phyloP scores from a whole-genome alignment of 1,140 invertebrate species.

The Mamestra configurata region DNA sequence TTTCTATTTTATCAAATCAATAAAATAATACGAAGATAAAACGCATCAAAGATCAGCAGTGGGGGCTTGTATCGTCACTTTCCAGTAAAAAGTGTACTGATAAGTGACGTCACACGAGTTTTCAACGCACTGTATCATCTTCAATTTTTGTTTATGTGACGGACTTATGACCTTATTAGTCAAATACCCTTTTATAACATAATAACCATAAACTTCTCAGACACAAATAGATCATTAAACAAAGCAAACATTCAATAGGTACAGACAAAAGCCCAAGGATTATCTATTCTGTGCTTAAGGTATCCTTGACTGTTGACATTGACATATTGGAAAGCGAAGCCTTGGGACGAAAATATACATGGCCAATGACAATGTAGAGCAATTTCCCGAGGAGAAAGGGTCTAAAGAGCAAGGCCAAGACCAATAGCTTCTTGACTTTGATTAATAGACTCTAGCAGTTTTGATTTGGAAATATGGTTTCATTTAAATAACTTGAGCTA shows the following conservation, averaged over 20 bases:
- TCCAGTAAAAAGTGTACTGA: too few species aligned
- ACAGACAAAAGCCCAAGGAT: background rate
- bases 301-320: background rate
- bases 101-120: too few species aligned
- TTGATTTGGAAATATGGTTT: background rate
- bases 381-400: background rate
- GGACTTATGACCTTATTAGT: too few species aligned
- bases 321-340: background rate
- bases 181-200: too few species aligned
- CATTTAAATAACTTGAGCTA: too few species aligned
- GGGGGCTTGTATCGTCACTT: too few species aligned
- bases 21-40: too few species aligned
- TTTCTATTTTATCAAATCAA: too few species aligned
- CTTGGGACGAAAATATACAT: background rate
- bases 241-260: background rate
- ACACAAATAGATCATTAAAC: background rate
- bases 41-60: too few species aligned
- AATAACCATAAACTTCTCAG: too few species aligned
- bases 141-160: too few species aligned
- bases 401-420: constrained; percentile 3
- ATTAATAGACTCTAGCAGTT: background rate
- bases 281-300: background rate
- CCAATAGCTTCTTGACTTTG: background rate
- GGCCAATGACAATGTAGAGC: background rate
- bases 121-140: too few species aligned